Percentiles rank a stretch among this genome's conserved stretches.
phyloP scores from a whole-genome alignment of 2,113 vertebrate species.

The Sturnus vulgaris region DNA sequence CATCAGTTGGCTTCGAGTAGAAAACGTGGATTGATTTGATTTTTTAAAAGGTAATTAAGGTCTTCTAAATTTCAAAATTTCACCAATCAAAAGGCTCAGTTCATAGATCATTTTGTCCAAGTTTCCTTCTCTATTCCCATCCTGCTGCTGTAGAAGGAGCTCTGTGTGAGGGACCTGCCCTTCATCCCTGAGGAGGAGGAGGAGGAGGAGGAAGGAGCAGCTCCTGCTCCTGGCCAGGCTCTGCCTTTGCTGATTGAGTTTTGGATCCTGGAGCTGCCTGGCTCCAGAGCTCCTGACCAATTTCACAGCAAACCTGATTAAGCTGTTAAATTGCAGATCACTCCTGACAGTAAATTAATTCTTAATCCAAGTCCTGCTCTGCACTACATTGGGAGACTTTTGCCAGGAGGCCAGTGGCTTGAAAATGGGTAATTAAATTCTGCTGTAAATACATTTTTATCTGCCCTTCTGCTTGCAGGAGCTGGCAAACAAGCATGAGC shows the following conservation, averaged over 20 bases:
- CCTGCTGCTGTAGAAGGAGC: background rate
- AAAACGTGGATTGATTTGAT: background rate
- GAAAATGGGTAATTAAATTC: constrained; percentile 53
- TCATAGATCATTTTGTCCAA: background rate
- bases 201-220: too few species aligned
- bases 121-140: background rate
- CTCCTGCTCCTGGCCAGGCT: too few species aligned
- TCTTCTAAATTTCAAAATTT: background rate
- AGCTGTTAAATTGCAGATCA: constrained; percentile 54
- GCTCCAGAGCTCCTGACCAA: constrained; percentile 8
- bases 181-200: too few species aligned
- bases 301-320: constrained; percentile 67
- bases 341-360: constrained; percentile 70
- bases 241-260: background rate
- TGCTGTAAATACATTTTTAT: constrained; percentile 13
- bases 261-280: background rate
- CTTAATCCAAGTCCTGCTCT: constrained; percentile 31
- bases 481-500: constrained; percentile 29
- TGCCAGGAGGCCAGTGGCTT: constrained; percentile 24
- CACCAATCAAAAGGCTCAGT: background rate
- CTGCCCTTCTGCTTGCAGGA: constrained; percentile 1
- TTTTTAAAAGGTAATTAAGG: background rate
- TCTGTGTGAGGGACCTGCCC: background rate
- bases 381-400: background rate
- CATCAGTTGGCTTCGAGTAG: background rate